These are phyloP conservation scores for Spisula subtruncata DNA, from an alignment of 2,888 invertebrate species.

Conservation along the genomic window DNA sequence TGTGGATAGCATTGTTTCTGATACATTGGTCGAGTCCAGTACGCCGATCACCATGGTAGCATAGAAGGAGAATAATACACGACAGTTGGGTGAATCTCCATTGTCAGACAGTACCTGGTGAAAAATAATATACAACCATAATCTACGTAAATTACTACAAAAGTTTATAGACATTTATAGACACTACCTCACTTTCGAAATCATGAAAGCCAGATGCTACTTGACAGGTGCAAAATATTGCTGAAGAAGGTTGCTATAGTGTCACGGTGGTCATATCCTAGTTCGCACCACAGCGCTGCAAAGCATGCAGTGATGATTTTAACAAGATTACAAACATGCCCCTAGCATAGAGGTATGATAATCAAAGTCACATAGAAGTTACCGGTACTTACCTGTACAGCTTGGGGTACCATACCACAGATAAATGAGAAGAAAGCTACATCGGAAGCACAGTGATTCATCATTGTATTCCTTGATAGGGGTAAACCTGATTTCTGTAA, in stretches of 20 bases:
- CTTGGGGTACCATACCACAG: conserved; percentile 89
- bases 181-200: no score
- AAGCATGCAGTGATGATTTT: no score
- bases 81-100: conserved; percentile 55
- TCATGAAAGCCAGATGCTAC: no score
- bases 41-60: conserved; percentile 92
- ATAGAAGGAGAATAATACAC: conserved; percentile 93
- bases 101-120: conserved; percentile 52
- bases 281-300: no score
- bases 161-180: no score
- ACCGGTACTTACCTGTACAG: conserved; percentile 89
- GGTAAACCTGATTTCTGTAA: conserved; percentile 91
- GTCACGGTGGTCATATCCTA: no score
- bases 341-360: no score
- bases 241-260: no score
- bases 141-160: no score
- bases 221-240: no score
- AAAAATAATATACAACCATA: no score
- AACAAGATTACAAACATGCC: no score
- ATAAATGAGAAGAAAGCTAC: conserved; percentile 91
- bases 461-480: conserved; percentile 92
- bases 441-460: conserved; percentile 92
- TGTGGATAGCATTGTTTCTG: conserved; percentile 91
- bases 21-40: conserved; percentile 86
- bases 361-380: background rate